Base-by-base conservation (phyloP, 2,113 vertebrate species). In the Pitta sordida region DNA sequence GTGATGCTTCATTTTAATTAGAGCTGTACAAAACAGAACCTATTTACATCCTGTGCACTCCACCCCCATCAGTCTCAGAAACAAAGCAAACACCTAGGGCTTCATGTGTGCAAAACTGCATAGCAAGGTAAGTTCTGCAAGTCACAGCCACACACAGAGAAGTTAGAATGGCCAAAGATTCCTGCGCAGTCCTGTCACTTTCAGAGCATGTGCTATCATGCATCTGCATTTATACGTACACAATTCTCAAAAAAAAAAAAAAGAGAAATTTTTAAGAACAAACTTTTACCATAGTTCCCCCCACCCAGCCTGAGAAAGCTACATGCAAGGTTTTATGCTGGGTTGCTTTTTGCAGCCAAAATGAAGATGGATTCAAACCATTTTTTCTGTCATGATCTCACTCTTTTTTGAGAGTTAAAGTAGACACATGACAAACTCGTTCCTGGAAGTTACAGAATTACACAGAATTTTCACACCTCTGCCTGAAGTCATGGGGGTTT, bases 401-500 rank as follows among this genome's bases (percentile, higher is more conserved):
- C 9, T 24, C 39, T 20, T 0, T 39, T 78, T 53, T 6, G 4
- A 90, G 34, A 15, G 36, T 13, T 80, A 29, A 55, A 53, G 4
- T 7, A 10, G 13, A 91, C 14, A 69, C 18, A 10, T 14, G 51
- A 39, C 2, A 48, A 85, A 60, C 4, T 0, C 0, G 6, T n/a
- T 63, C 10, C 15, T 37, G 37, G 16, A 73, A 80, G 13, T 39
- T 73, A 69, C 27, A 69, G 37, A 85, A 52, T 30, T 39, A 71
- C 36, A 80, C 3, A 60, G 30, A 59, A 44, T 48, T 79, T 90
- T 80, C 58, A 79, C 8, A 19, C 10, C 23, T 68, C 24, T 83
- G 15, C 20, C 51, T 37, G 7, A 67, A 78, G 24, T 9, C 0
- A 36, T 13, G 2, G 6, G 0, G 2, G 19, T 34, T 56, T 73